phyloP scores from a whole-genome alignment of 2,888 invertebrate genomes.

The Andrena haemorrhoa region DNA sequence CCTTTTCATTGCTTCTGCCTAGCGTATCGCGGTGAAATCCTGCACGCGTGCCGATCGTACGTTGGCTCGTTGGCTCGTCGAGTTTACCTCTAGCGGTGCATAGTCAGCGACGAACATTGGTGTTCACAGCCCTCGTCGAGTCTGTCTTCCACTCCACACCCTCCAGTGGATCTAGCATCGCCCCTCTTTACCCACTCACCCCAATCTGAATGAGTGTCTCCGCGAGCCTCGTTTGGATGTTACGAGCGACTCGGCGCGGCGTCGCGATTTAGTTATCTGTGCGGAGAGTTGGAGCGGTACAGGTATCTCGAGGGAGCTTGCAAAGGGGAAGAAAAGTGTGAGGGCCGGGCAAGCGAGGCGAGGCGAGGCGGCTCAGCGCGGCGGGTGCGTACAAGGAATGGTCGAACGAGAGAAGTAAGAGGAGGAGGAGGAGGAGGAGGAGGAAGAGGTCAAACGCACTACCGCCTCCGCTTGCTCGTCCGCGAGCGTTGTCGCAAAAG shows the following conservation, averaged over 20 bases:
- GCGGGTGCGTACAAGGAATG: constrained; percentile 44
- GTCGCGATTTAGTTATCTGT: constrained; percentile 77
- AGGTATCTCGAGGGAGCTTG: constrained; percentile 18
- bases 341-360: neutral
- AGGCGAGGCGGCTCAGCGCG: neutral
- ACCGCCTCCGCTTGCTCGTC: constrained; percentile 48
- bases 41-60: neutral
- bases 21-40: neutral
- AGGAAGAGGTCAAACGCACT: constrained; percentile 60
- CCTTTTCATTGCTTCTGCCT: neutral
- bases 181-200: constrained; percentile 20
- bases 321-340: neutral
- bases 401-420: constrained; percentile 11
- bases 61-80: neutral
- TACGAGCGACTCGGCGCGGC: constrained; percentile 74
- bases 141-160: constrained; percentile 29
- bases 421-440: neutral
- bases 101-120: neutral
- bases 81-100: constrained; percentile 9
- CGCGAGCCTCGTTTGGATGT: constrained; percentile 71
- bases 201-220: constrained; percentile 31
- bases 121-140: neutral
- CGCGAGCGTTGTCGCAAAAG: constrained; percentile 74
- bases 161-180: constrained; percentile 36
- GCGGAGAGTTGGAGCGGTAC: neutral